These are phyloP conservation scores for Caerostris extrusa DNA, from an alignment of 1,140 invertebrate genomes.

Conservation along the genomic window DNA sequence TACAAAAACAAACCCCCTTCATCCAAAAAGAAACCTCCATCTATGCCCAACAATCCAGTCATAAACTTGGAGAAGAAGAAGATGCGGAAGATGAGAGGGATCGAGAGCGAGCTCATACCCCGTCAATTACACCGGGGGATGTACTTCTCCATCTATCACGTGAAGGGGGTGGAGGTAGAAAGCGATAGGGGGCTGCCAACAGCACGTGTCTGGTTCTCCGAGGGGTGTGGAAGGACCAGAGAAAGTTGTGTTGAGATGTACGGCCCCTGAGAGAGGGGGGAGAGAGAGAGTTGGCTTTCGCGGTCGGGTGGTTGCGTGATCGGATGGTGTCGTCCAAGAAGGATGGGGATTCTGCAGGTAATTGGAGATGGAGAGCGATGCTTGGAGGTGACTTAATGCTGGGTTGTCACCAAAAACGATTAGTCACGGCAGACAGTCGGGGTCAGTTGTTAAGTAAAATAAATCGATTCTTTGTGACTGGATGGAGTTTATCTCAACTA, in stretches of 20 bases:
- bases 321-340: background rate
- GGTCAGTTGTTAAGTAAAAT: background rate
- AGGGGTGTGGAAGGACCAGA: conserved; percentile 38
- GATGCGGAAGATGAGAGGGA: background rate
- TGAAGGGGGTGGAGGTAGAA: background rate
- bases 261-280: background rate
- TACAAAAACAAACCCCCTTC: background rate
- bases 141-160: conserved; percentile 48
- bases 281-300: conserved; percentile 23
- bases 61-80: background rate
- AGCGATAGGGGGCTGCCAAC: conserved; percentile 4
- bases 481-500: too few relatives aligned
- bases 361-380: background rate
- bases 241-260: conserved; percentile 38
- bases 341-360: background rate
- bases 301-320: conserved; percentile 14
- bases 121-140: conserved; percentile 42
- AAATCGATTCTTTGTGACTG: too few relatives aligned
- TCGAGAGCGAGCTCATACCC: background rate
- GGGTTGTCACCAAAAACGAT: background rate
- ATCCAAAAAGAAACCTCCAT: background rate
- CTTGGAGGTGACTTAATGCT: conserved; percentile 15
- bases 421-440: background rate
- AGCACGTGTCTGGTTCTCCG: conserved; percentile 46
- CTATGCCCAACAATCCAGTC: conserved; percentile 4